These are phyloP conservation scores for Euplagia quadripunctaria DNA, from an alignment of 2,888 invertebrate genomes.

Conservation along the genomic window DNA sequence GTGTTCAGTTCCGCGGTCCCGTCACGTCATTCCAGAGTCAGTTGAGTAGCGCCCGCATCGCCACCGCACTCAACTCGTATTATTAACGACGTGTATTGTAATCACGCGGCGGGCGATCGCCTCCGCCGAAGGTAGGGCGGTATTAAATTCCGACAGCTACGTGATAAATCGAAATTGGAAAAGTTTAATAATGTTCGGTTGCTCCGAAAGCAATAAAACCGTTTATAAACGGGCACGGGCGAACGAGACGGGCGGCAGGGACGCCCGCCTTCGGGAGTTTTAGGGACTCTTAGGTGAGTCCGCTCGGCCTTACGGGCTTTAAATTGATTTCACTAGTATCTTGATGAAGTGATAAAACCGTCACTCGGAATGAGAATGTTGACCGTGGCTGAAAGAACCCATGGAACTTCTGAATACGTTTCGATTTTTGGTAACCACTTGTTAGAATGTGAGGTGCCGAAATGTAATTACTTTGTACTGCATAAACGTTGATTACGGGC, in stretches of 20 bases:
- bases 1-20: conserved; percentile 24
- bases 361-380: conserved; percentile 59
- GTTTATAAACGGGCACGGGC: conserved; percentile 87
- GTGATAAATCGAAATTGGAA: conserved; percentile 88
- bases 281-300: conserved; percentile 85
- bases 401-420: conserved; percentile 31
- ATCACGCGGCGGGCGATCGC: conserved; percentile 87
- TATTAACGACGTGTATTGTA: conserved; percentile 88
- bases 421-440: conserved; percentile 38
- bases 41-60: conserved; percentile 56
- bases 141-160: conserved; percentile 88
- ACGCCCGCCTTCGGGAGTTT: conserved; percentile 85
- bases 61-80: conserved; percentile 75
- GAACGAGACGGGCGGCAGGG: conserved; percentile 85
- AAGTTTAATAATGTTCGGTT: conserved; percentile 88
- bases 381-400: conserved; percentile 45
- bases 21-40: conserved; percentile 48
- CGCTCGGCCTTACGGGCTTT: conserved; percentile 75
- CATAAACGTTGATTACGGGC: conserved; percentile 38
- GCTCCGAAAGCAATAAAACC: conserved; percentile 88
- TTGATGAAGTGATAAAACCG: conserved; percentile 81
- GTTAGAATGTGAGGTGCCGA: conserved; percentile 31
- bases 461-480: conserved; percentile 17
- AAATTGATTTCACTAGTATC: conserved; percentile 83
- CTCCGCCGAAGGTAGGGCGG: conserved; percentile 87